Conservation (phyloP, 2,888 invertebrate genomes). For the Limnephilus auricula region DNA sequence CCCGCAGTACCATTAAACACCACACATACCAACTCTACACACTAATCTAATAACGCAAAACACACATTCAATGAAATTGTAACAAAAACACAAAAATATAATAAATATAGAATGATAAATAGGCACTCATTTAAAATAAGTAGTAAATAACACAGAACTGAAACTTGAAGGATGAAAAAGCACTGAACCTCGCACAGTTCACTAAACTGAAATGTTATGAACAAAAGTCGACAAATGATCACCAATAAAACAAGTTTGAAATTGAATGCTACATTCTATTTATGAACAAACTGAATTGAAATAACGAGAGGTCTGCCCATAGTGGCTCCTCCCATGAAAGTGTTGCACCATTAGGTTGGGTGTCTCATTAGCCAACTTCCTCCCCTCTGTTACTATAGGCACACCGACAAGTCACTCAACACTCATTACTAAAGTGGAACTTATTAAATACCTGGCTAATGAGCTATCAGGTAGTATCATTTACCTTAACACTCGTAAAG, state of each 20-base stretch:
- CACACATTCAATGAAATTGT: conserved; percentile 62
- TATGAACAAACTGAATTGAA: not conserved
- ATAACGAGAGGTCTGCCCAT: not conserved
- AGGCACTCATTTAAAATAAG: not conserved
- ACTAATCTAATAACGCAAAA: conserved; percentile 67
- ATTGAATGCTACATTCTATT: not conserved
- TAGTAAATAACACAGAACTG: not conserved
- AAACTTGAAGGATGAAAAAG: not conserved
- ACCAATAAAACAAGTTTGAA: not conserved
- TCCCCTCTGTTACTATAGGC: not conserved
- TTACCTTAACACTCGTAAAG: not conserved
- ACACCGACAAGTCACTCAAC: not conserved
- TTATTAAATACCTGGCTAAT: not conserved
- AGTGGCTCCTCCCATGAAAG: not conserved
- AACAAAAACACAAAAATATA: not conserved
- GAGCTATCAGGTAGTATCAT: not conserved
- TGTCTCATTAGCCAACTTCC: not conserved
- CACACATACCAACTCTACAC: conserved; percentile 51
- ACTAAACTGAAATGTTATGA: not conserved
- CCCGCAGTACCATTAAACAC: conserved; percentile 43
- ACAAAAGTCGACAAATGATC: not conserved
- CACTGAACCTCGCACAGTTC: not conserved
- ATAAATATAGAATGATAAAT: not conserved
- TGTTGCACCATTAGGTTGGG: not conserved
- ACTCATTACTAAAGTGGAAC: not conserved